These are phyloP conservation scores for Lampropteryx suffumata DNA, from an alignment of 2,888 invertebrate genomes.

Conservation along the genomic window DNA sequence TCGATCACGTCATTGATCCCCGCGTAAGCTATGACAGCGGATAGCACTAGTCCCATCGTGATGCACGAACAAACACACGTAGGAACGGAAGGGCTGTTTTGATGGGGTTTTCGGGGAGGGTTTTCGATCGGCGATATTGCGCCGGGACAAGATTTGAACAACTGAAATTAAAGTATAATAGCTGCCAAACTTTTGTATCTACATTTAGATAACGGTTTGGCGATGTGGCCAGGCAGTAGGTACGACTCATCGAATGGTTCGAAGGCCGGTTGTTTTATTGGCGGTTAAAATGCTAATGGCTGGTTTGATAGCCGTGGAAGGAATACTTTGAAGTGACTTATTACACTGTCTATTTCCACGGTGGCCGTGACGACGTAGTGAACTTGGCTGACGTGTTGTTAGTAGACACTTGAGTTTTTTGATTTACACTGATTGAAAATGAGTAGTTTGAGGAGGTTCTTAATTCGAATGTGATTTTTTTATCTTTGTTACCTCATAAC, in stretches of 20 bases:
- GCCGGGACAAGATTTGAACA: slow-evolving; percentile 79
- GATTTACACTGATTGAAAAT: too few relatives aligned
- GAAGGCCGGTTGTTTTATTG: slow-evolving; percentile 48
- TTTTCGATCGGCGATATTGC: slow-evolving; percentile 65
- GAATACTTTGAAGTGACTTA: slow-evolving; percentile 32
- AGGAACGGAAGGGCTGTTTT: slow-evolving; percentile 53
- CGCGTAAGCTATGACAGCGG: slow-evolving; percentile 88
- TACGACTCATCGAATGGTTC: slow-evolving; percentile 56
- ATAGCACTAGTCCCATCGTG: slow-evolving; percentile 88
- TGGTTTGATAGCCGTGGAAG: slow-evolving; percentile 34
- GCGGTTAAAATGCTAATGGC: slow-evolving; percentile 43
- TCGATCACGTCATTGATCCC: slow-evolving; percentile 88
- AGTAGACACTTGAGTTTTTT: too few relatives aligned
- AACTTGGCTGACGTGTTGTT: too few relatives aligned
- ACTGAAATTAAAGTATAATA: slow-evolving; percentile 80
- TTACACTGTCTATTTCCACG: not conserved
- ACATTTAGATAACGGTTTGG: slow-evolving; percentile 78
- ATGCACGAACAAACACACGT: slow-evolving; percentile 45
- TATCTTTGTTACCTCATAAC: too few relatives aligned
- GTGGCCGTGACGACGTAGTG: not conserved
- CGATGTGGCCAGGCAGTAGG: slow-evolving; percentile 59
- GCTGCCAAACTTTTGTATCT: slow-evolving; percentile 79
- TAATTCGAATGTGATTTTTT: too few relatives aligned
- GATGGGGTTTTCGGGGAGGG: slow-evolving; percentile 45
- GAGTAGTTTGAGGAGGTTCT: too few relatives aligned